A percentile compares a stretch with the other conserved stretches of the same genome.
Evolutionary conservation across 2,797 vertebrate species (phyloP).

Genomic region (Neopelma chrysocephalum): DNA sequence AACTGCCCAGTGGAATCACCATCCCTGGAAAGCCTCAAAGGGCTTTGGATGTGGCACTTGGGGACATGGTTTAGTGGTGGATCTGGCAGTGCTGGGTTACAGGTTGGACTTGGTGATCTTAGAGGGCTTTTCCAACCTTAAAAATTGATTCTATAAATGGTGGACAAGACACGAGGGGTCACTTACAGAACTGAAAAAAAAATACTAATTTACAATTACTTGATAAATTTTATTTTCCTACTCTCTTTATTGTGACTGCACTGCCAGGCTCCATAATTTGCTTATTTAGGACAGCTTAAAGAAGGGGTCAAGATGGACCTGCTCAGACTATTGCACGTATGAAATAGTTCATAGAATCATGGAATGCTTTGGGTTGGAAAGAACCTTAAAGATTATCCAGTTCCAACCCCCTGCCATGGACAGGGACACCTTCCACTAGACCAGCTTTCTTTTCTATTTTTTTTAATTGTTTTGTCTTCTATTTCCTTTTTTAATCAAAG

Average conservation of each 20-base stretch:
- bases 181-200: neutral
- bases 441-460: accelerated
- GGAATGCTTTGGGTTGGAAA: neutral
- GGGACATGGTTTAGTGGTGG: neutral
- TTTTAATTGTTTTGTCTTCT: too few species aligned
- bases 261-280: neutral
- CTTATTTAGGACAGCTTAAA: neutral
- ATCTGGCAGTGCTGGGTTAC: neutral
- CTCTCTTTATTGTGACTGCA: neutral
- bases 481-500: neutral
- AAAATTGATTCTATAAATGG: neutral
- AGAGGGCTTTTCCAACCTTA: neutral
- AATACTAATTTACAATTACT: neutral
- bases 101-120: neutral
- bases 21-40: neutral
- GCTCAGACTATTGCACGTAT: neutral
- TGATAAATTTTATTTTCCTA: neutral
- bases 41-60: neutral
- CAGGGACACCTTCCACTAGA: neutral
- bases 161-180: neutral
- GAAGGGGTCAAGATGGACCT: neutral
- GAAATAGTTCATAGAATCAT: neutral
- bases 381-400: neutral
- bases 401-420: neutral
- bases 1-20: neutral